phyloP scores from a whole-genome alignment of 2,113 vertebrate genomes.

The Mormyrus lacerda region DNA sequence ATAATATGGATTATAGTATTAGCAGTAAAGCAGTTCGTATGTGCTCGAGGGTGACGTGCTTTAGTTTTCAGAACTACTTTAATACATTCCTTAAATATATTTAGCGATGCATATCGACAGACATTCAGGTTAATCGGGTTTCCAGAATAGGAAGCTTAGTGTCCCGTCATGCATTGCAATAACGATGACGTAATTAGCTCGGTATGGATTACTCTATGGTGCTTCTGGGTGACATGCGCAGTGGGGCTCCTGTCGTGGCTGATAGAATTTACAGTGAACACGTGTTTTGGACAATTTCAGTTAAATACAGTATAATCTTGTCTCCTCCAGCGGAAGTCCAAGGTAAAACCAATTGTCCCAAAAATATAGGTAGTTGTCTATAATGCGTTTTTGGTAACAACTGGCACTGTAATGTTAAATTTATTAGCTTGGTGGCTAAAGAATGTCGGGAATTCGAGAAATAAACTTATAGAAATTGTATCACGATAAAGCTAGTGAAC shows the following conservation, averaged over 20 bases:
- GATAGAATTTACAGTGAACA: background rate
- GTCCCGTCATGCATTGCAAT: background rate
- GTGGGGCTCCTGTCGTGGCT: background rate
- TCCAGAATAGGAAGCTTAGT: background rate
- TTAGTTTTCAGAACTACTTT: background rate
- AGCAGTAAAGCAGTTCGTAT: background rate
- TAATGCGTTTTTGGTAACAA: background rate
- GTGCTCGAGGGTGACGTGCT: background rate
- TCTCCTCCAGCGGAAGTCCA: background rate
- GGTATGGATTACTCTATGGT: background rate
- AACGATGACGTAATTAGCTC: background rate
- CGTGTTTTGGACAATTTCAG: background rate
- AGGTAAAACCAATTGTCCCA: background rate
- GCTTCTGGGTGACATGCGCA: conserved; percentile 9
- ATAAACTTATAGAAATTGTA: background rate
- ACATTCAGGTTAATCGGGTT: background rate
- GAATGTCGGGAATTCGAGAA: background rate
- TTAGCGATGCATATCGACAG: background rate
- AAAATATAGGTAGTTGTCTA: background rate
- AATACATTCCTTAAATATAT: background rate
- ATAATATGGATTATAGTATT: background rate
- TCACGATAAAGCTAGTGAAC: background rate
- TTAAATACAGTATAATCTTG: background rate
- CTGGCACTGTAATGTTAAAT: background rate
- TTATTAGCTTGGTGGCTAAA: background rate